A percentile compares a stretch with the other conserved stretches of the same genome.
Evolutionary conservation across 2,888 invertebrate species (phyloP).

Genomic region (Polyommatus icarus): DNA sequence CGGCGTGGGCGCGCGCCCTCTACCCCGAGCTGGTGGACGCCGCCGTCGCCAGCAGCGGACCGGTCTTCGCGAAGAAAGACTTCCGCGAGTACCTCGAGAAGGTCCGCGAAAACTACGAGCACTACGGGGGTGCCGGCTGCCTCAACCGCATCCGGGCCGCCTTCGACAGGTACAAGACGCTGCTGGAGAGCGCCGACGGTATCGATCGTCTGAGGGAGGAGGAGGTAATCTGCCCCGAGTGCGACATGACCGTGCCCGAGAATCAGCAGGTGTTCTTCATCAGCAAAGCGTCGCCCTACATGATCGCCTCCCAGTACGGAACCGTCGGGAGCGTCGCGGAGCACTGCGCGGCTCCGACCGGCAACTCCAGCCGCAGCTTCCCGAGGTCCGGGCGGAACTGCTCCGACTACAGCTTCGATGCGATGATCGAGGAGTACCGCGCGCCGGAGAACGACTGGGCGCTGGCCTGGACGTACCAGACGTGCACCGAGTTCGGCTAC

Average conservation of each 20-base stretch:
- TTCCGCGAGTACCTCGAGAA: constrained; percentile 68
- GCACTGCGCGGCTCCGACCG: constrained; percentile 50
- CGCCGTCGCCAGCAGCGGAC: constrained; percentile 67
- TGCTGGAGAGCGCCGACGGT: constrained; percentile 55
- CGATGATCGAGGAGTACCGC: constrained; percentile 49
- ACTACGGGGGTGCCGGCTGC: constrained; percentile 58
- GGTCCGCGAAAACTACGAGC: constrained; percentile 61
- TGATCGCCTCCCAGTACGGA: constrained; percentile 62
- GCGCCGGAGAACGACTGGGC: constrained; percentile 49
- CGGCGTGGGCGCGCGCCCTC: constrained; percentile 65
- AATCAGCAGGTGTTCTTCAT: constrained; percentile 65
- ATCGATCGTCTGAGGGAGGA: constrained; percentile 57
- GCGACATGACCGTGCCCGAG: constrained; percentile 54
- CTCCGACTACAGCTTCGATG: constrained; percentile 57
- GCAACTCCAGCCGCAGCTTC: constrained; percentile 32
- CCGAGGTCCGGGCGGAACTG: constrained; percentile 52
- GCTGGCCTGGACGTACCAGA: constrained; percentile 85
- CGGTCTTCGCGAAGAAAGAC: constrained; percentile 65
- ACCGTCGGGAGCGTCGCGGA: constrained; percentile 49
- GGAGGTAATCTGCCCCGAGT: constrained; percentile 60
- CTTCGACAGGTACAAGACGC: constrained; percentile 55
- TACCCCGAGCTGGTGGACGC: constrained; percentile 67
- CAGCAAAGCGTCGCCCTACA: constrained; percentile 53
- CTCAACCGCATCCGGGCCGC: constrained; percentile 51
- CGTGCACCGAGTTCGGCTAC: constrained; percentile 89